Conservation (phyloP, 2,113 vertebrate genomes). For the Pithys albifrons region DNA sequence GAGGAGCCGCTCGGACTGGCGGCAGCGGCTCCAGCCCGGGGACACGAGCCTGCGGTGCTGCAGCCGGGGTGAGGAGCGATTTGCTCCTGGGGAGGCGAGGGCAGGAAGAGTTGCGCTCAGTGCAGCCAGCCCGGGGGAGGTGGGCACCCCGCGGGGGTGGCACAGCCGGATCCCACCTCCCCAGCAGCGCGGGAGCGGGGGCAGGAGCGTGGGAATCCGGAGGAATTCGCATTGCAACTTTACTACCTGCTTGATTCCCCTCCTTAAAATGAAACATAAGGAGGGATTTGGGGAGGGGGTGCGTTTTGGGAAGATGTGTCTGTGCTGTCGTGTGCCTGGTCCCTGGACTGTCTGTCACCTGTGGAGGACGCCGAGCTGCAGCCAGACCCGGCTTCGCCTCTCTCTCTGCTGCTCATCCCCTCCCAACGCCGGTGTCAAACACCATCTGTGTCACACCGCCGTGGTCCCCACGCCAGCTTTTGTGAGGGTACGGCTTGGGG, state of each 20-base stretch:
- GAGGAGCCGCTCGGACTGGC: background rate
- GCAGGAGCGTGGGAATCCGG: background rate
- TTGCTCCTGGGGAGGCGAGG: background rate
- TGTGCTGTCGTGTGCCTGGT: background rate
- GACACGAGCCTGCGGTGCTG: background rate
- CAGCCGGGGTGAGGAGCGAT: background rate
- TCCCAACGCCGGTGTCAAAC: background rate
- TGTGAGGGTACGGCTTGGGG: constrained; percentile 35
- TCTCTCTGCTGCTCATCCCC: background rate
- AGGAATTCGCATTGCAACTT: constrained; percentile 47
- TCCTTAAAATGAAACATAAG: background rate
- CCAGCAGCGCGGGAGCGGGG: background rate
- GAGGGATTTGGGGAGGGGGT: background rate
- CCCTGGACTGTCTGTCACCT: constrained; percentile 49
- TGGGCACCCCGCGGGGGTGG: background rate
- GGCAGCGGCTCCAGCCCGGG: background rate
- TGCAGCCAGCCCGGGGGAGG: background rate
- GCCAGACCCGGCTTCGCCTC: background rate
- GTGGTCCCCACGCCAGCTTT: background rate
- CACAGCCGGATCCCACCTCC: background rate
- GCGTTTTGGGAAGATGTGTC: background rate
- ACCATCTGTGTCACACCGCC: constrained; percentile 34
- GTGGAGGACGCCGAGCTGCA: constrained; percentile 60
- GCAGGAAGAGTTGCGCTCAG: background rate
- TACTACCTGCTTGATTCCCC: background rate